These are phyloP conservation scores for Dryas iulia DNA, from an alignment of 1,140 invertebrate species.

Conservation along the genomic window DNA sequence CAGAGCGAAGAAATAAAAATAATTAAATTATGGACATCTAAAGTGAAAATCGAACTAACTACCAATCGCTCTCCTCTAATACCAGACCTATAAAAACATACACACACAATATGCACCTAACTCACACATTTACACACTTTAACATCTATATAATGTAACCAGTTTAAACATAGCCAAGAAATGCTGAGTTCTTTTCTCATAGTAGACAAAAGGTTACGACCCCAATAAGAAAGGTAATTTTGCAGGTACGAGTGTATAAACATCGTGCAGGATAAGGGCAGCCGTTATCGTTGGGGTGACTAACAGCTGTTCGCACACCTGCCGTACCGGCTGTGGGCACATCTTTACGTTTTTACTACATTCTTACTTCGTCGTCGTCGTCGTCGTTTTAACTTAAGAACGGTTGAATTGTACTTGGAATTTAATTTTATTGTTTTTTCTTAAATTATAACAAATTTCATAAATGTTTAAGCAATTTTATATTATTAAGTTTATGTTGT, in stretches of 20 bases:
- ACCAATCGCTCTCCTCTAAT: too few species aligned
- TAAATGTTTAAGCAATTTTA: neutral
- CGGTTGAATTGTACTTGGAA: neutral
- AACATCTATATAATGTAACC: neutral
- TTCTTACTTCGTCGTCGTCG: too few species aligned
- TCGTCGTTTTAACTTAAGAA: neutral
- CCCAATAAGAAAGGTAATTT: constrained; percentile 26
- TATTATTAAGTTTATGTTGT: too few species aligned
- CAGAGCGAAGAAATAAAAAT: too few species aligned
- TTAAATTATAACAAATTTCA: neutral
- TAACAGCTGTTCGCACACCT: constrained; percentile 41
- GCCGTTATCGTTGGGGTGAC: constrained; percentile 17
- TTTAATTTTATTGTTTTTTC: neutral
- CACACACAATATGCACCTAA: too few species aligned
- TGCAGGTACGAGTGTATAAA: constrained; percentile 25
- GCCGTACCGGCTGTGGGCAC: constrained; percentile 28
- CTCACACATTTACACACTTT: neutral
- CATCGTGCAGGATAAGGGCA: constrained; percentile 14
- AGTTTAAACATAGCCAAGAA: neutral
- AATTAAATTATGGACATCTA: too few species aligned
- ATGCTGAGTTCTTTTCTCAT: neutral
- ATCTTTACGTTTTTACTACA: constrained; percentile 25
- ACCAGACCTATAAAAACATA: too few species aligned
- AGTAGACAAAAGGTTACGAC: constrained; percentile 2
- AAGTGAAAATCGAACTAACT: too few species aligned